A percentile compares a stretch with the other conserved stretches of the same genome.
These are phyloP conservation scores for Pteropus alecto DNA, from an alignment of 2,113 vertebrate genomes.

Conservation along the genomic window DNA sequence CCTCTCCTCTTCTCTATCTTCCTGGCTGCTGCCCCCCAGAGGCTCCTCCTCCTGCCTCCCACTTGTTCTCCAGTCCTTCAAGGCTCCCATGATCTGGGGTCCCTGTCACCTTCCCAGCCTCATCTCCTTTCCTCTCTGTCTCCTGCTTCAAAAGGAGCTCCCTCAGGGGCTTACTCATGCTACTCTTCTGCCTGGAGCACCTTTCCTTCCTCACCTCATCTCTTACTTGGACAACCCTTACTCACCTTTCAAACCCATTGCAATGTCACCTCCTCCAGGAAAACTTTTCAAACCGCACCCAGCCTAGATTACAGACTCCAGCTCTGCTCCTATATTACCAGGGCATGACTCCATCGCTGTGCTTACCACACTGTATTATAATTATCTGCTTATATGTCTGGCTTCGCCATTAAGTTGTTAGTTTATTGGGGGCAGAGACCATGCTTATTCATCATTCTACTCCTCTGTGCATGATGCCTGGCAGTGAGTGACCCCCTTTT, in stretches of 20 bases:
- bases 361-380: background rate
- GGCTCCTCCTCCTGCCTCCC: background rate
- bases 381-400: slow-evolving; percentile 34
- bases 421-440: slow-evolving; percentile 29
- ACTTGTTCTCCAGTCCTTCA: background rate
- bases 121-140: background rate
- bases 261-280: slow-evolving; percentile 18
- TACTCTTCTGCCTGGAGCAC: background rate
- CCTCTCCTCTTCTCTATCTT: background rate
- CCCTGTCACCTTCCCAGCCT: background rate
- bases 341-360: background rate
- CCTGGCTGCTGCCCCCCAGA: background rate
- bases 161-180: background rate
- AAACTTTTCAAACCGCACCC: slow-evolving; percentile 33
- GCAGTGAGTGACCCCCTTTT: background rate
- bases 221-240: background rate
- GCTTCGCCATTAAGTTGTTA: slow-evolving; percentile 17
- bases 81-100: background rate
- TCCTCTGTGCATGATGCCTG: background rate
- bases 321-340: background rate
- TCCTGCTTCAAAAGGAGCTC: background rate
- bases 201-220: background rate
- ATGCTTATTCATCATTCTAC: background rate
- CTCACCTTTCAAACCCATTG: slow-evolving; percentile 8
- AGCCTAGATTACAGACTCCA: slow-evolving; percentile 59